Evolutionary conservation across 2,888 invertebrate species (phyloP).

Genomic region (Diachrysia chrysitis): DNA sequence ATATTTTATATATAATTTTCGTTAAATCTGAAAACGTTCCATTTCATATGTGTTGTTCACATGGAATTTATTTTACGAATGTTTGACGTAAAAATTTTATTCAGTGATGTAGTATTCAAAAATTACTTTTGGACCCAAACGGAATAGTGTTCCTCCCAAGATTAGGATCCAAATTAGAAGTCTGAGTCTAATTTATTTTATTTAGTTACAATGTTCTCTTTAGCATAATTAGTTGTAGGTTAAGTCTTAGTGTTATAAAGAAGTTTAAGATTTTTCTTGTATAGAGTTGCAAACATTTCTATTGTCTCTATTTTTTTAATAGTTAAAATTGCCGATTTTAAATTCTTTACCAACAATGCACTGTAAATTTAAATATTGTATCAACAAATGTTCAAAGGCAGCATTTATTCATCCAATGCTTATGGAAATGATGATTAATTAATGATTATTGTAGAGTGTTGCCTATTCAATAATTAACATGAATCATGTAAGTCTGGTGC

Average conservation of each 20-base stretch:
- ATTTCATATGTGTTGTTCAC: slow-evolving; percentile 69
- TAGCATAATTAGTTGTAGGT: slow-evolving; percentile 69
- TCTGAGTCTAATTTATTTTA: slow-evolving; percentile 87
- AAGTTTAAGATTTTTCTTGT: slow-evolving; percentile 63
- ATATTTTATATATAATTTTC: slow-evolving; percentile 67
- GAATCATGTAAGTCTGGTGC: slow-evolving; percentile 29
- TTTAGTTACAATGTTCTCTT: slow-evolving; percentile 66
- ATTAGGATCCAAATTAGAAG: slow-evolving; percentile 86
- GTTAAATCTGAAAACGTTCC: slow-evolving; percentile 78
- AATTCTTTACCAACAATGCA: slow-evolving; percentile 19
- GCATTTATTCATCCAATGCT: slow-evolving; percentile 14
- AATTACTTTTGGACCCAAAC: slow-evolving; percentile 70
- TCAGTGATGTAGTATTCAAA: slow-evolving; percentile 66
- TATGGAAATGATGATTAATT: neutral
- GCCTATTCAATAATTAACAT: slow-evolving; percentile 1
- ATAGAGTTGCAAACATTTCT: slow-evolving; percentile 58
- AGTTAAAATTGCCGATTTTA: slow-evolving; percentile 21
- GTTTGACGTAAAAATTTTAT: slow-evolving; percentile 61
- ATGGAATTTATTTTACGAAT: slow-evolving; percentile 75
- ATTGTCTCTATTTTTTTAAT: slow-evolving; percentile 21
- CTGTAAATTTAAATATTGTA: slow-evolving; percentile 21
- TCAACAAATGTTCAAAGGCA: slow-evolving; percentile 26
- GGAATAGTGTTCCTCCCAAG: slow-evolving; percentile 74
- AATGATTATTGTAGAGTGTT: neutral
- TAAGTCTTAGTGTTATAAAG: slow-evolving; percentile 70